Evolutionary conservation across 2,888 invertebrate species (phyloP).

Genomic region (Drosophila paramelanica): DNA sequence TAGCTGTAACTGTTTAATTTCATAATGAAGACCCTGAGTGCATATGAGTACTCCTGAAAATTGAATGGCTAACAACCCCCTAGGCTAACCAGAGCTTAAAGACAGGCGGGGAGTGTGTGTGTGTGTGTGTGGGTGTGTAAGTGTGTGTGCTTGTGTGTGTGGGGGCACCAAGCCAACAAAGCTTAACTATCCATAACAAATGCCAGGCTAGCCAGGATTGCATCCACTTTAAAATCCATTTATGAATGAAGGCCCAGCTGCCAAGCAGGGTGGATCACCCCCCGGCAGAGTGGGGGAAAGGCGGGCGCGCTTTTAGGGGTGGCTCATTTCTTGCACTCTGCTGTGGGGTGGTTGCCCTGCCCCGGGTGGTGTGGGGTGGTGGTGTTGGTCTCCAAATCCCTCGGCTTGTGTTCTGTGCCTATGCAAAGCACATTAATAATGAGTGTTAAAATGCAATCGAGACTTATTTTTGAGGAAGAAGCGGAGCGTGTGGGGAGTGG

Average conservation of each 20-base stretch:
- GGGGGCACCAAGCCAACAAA: constrained; percentile 2
- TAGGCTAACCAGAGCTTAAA: background rate
- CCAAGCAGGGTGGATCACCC: constrained; percentile 32
- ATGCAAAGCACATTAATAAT: constrained; percentile 71
- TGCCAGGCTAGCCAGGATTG: constrained; percentile 50
- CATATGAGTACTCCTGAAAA: constrained; percentile 52
- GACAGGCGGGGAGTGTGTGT: background rate
- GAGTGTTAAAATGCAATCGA: constrained; percentile 66
- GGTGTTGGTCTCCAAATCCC: constrained; percentile 41
- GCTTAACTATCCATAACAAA: constrained; percentile 43
- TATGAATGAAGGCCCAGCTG: constrained; percentile 62
- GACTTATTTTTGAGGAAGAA: constrained; percentile 22
- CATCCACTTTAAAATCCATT: constrained; percentile 77
- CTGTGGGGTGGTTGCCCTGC: background rate
- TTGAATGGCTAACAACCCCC: constrained; percentile 53
- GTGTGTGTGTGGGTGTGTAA: background rate
- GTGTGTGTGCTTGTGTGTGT: background rate
- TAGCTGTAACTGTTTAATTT: constrained; percentile 51
- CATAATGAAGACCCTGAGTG: constrained; percentile 68
- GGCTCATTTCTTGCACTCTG: constrained; percentile 22
- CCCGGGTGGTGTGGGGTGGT: constrained; percentile 2
- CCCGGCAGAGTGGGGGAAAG: background rate
- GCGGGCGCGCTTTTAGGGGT: constrained; percentile 36
- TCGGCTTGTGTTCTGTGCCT: constrained; percentile 26
- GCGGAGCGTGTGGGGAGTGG: background rate